phyloP scores from a whole-genome alignment of 2,888 invertebrate species.

The Acleris literana region DNA sequence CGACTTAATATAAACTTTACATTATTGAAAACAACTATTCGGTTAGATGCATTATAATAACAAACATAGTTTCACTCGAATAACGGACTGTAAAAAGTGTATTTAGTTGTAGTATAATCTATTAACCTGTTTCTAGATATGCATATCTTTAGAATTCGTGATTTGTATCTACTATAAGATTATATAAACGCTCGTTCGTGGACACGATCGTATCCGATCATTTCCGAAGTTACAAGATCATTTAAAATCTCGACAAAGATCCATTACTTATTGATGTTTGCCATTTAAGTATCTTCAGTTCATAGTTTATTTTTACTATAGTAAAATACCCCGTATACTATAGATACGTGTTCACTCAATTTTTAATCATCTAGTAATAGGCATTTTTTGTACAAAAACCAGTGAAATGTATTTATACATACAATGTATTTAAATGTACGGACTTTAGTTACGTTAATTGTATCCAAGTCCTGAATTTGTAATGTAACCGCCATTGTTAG shows the following conservation, averaged over 20 bases:
- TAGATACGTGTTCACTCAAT: constrained; percentile 8
- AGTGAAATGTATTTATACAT: too few relatives aligned
- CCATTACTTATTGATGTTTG: background rate
- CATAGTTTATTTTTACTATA: background rate
- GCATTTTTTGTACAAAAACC: too few relatives aligned
- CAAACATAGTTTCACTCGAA: constrained; percentile 75
- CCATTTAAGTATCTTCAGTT: background rate
- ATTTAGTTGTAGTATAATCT: constrained; percentile 80
- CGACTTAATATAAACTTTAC: constrained; percentile 42
- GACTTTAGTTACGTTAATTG: too few relatives aligned
- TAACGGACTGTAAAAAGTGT: constrained; percentile 81
- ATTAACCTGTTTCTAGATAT: constrained; percentile 80
- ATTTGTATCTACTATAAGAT: constrained; percentile 47
- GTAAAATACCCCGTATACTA: background rate
- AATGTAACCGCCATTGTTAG: too few relatives aligned
- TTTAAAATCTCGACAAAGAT: too few relatives aligned
- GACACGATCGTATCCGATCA: background rate
- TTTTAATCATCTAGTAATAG: background rate
- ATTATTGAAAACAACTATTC: constrained; percentile 51
- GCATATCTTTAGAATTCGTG: constrained; percentile 81
- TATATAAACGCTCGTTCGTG: background rate
- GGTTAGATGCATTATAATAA: constrained; percentile 69
- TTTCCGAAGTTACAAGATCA: background rate
- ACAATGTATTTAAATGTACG: too few relatives aligned
- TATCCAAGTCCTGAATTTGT: too few relatives aligned